Evolutionary conservation across 2,888 invertebrate species (phyloP), one percentile per base, ranked within the genome.

Genomic region (Gastracanthus pulcherrimus): DNA sequence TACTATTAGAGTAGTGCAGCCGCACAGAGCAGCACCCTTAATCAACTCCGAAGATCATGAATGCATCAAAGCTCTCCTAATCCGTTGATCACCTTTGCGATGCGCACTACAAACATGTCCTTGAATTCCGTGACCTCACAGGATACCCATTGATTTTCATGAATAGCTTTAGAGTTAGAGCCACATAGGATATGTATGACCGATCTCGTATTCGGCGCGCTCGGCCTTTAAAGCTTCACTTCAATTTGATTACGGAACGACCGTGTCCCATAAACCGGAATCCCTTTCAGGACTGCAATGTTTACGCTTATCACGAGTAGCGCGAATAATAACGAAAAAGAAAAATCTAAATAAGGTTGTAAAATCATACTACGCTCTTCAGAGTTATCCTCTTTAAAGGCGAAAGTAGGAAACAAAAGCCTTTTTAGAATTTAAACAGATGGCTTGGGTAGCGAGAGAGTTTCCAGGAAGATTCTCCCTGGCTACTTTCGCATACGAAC

Each of bases 401-500:
- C 38, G 55, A 38, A 36, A 36, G n/a, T 41, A 36, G 45, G 5
- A 45, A n/a, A 45, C 7, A 45, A 45, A 34, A 41, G n/a, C 41
- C 58, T n/a, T n/a, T 41, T 70, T 16, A 38, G 58, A 71, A 58
- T 71, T 71, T 71, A 55, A 55, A 36, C 26, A 58, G 58, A 16
- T n/a, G 55, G 70, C 45, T 51, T 45, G 70, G 55, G 58, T 48
- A 26, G 36, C 48, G 34, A 48, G 16, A 66, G 72, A 60, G 67
- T 60, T 69, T 60, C 38, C 16, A 34, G 38, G 48, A 36, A 69
- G 41, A 51, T 62, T 31, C 29, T 41, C 66, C 55, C 41, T 36
- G 64, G 64, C 62, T 71, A 66, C 48, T 75, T 82, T 71, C 34
- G 38, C 34, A 74, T 36, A 71, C 69, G 4, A 16, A 7, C 51